phyloP scores from a whole-genome alignment of 2,888 invertebrate genomes.

The Leptothorax acervorum region DNA sequence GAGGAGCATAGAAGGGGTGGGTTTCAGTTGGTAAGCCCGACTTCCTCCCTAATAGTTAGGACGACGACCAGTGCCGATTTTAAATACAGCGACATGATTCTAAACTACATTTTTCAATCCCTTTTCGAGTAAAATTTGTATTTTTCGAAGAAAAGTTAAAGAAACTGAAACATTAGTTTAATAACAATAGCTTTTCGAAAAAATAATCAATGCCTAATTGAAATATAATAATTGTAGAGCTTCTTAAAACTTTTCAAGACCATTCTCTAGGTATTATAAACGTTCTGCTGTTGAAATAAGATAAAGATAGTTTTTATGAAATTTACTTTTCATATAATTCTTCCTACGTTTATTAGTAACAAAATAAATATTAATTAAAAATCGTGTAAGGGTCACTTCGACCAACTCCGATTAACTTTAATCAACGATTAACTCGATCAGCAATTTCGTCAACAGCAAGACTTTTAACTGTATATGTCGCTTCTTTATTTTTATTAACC shows the following conservation, averaged over 20 bases:
- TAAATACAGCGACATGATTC: background rate
- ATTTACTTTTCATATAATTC: background rate
- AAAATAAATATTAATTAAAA: background rate
- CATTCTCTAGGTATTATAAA: background rate
- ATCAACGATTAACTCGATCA: too few species aligned
- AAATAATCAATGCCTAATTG: background rate
- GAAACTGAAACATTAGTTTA: background rate
- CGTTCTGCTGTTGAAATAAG: background rate
- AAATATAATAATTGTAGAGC: background rate
- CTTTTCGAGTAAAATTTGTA: background rate
- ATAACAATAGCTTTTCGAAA: background rate
- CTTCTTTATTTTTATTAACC: too few species aligned
- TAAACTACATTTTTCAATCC: background rate
- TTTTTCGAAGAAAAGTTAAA: background rate
- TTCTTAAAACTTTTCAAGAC: background rate
- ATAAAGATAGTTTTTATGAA: background rate
- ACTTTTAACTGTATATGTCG: too few species aligned
- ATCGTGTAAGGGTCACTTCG: background rate
- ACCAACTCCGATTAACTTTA: too few species aligned
- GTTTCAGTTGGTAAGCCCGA: slow-evolving; percentile 79
- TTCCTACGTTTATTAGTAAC: background rate
- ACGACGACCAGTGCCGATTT: slow-evolving; percentile 38
- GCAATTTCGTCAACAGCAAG: too few species aligned
- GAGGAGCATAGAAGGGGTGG: slow-evolving; percentile 64
- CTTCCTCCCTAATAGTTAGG: slow-evolving; percentile 59